Evolutionary conservation across 2,797 vertebrate species (phyloP).

Genomic region (Podarcis siculus): DNA sequence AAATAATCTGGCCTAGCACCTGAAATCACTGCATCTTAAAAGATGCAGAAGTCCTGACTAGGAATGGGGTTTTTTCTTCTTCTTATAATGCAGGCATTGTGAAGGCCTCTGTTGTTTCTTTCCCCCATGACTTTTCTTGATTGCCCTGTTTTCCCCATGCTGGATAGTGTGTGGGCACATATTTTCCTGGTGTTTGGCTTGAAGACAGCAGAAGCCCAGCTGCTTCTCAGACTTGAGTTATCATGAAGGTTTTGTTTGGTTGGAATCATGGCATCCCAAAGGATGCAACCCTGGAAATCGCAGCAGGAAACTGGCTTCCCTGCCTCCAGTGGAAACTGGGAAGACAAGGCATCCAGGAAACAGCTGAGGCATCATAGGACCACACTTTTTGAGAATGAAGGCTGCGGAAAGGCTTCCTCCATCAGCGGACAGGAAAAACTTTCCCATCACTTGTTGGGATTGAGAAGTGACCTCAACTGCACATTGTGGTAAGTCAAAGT

Average conservation of each 20-base stretch:
- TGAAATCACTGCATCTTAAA: background rate
- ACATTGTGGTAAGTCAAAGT: too few relatives aligned
- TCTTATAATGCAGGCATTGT: background rate
- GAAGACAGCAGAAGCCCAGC: background rate
- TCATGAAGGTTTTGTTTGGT: background rate
- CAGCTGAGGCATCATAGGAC: slow-evolving; percentile 20
- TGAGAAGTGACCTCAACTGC: background rate
- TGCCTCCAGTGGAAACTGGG: background rate
- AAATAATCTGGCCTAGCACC: background rate
- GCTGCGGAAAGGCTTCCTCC: background rate
- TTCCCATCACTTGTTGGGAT: background rate
- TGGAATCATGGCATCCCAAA: slow-evolving; percentile 14
- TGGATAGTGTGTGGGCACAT: too few relatives aligned
- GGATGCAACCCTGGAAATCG: slow-evolving; percentile 12
- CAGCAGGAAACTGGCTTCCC: slow-evolving; percentile 29
- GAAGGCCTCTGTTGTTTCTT: background rate
- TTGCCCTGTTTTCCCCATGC: background rate
- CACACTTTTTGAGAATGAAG: slow-evolving; percentile 11
- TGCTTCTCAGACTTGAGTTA: background rate
- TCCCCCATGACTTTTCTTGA: background rate
- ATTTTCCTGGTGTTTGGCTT: background rate
- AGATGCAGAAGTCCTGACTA: too few relatives aligned
- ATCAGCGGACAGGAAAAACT: slow-evolving; percentile 3
- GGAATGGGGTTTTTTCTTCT: too few relatives aligned
- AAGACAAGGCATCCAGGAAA: slow-evolving; percentile 28